phyloP scores from a whole-genome alignment of 2,797 vertebrate genomes.

The Sebastes minor region DNA sequence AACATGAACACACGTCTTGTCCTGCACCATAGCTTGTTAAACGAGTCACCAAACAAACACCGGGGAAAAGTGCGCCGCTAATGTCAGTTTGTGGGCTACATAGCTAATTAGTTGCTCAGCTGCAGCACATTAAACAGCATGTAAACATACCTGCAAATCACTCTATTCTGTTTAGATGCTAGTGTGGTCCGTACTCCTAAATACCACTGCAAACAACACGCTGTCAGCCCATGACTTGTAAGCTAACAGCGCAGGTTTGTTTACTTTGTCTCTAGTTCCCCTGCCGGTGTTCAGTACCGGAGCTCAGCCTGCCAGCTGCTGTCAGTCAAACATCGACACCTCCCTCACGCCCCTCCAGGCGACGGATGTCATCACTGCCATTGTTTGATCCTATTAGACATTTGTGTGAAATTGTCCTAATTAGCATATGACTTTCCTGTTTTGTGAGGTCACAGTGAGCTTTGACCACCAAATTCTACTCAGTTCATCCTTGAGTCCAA shows the following conservation, averaged over 20 bases:
- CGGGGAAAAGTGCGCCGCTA: not conserved
- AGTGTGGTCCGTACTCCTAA: not conserved
- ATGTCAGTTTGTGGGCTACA: not conserved
- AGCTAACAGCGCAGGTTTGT: not conserved
- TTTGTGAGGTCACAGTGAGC: not conserved
- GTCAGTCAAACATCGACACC: not conserved
- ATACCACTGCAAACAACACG: not conserved
- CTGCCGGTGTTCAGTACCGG: not conserved
- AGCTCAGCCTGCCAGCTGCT: not conserved
- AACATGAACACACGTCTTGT: not conserved
- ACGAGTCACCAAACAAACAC: not conserved
- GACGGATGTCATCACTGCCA: not conserved
- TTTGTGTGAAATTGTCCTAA: not conserved
- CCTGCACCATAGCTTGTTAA: not conserved
- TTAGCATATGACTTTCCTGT: not conserved
- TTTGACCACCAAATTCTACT: not conserved
- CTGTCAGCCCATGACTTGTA: not conserved
- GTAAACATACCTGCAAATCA: not conserved
- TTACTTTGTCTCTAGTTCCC: not conserved
- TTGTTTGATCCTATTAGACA: not conserved
- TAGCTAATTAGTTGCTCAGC: not conserved
- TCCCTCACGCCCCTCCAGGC: not conserved
- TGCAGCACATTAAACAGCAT: not conserved
- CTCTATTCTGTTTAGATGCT: not conserved
- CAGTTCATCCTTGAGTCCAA: not conserved